Evolutionary conservation across 1,140 invertebrate genomes (phyloP).

Genomic region (Uloborus diversus): DNA sequence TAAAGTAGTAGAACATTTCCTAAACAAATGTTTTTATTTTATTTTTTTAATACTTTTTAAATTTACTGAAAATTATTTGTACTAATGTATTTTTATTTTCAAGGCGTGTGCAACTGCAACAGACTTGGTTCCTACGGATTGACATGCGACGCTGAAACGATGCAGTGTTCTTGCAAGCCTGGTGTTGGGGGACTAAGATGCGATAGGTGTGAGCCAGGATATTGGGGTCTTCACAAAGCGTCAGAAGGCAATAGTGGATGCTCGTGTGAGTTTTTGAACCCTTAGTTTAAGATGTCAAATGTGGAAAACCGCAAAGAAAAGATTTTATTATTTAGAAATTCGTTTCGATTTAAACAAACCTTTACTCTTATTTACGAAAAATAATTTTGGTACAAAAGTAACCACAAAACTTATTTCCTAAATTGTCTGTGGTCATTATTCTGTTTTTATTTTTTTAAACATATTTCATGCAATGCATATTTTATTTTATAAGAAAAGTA

Average conservation of each 20-base stretch:
- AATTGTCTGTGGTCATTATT: too few species aligned
- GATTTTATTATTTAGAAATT: too few species aligned
- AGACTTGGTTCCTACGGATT: constrained; percentile 70
- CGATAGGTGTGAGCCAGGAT: constrained; percentile 83
- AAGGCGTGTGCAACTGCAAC: constrained; percentile 68
- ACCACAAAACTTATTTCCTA: too few species aligned
- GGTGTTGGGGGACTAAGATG: constrained; percentile 89
- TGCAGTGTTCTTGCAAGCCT: constrained; percentile 84
- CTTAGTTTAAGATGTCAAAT: too few species aligned
- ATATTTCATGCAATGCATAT: too few species aligned
- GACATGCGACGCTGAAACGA: constrained; percentile 80
- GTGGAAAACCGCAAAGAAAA: too few species aligned
- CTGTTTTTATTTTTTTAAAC: too few species aligned
- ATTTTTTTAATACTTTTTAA: background rate
- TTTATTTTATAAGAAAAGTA: too few species aligned
- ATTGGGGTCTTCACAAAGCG: constrained; percentile 88
- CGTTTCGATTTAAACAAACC: too few species aligned
- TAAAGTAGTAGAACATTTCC: too few species aligned
- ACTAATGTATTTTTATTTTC: background rate
- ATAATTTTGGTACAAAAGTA: too few species aligned
- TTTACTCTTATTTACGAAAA: too few species aligned
- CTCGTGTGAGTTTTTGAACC: constrained; percentile 81
- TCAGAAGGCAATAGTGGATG: constrained; percentile 84
- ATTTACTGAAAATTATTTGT: background rate
- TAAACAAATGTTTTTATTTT: background rate